These are phyloP conservation scores for Achroia grisella DNA, from an alignment of 1,140 invertebrate species.

Conservation along the genomic window DNA sequence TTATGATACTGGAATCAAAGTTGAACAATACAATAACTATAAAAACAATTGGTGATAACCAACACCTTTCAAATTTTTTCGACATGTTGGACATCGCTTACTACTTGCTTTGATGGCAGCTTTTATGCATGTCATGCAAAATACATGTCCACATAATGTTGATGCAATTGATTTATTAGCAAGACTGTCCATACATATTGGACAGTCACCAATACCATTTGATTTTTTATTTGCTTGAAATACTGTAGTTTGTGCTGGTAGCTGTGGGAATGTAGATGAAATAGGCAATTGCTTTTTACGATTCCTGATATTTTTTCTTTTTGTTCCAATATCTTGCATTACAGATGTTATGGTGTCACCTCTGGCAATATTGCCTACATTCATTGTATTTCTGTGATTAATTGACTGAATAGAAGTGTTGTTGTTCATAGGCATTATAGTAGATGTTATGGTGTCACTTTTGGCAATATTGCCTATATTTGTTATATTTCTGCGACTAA, in stretches of 20 bases:
- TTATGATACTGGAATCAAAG: too few relatives aligned
- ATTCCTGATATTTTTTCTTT: too few relatives aligned
- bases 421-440: too few relatives aligned
- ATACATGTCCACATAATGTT: slow-evolving; percentile 31
- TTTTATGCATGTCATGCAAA: slow-evolving; percentile 23
- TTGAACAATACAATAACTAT: slow-evolving; percentile 1
- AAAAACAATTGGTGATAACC: slow-evolving; percentile 19
- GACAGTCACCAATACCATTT: slow-evolving; percentile 22
- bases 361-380: too few relatives aligned
- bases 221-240: background rate
- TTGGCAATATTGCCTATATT: too few relatives aligned
- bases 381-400: too few relatives aligned
- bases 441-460: too few relatives aligned
- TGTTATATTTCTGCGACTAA: too few relatives aligned
- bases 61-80: slow-evolving; percentile 14
- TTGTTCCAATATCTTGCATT: too few relatives aligned
- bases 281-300: background rate
- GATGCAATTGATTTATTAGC: slow-evolving; percentile 16
- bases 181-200: slow-evolving; percentile 25
- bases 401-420: too few relatives aligned
- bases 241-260: background rate
- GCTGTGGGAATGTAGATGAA: background rate
- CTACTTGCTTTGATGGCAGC: slow-evolving; percentile 11
- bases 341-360: too few relatives aligned
- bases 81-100: slow-evolving; percentile 28